Conservation (phyloP, 2,888 invertebrate species). For the Pammene fasciana region DNA sequence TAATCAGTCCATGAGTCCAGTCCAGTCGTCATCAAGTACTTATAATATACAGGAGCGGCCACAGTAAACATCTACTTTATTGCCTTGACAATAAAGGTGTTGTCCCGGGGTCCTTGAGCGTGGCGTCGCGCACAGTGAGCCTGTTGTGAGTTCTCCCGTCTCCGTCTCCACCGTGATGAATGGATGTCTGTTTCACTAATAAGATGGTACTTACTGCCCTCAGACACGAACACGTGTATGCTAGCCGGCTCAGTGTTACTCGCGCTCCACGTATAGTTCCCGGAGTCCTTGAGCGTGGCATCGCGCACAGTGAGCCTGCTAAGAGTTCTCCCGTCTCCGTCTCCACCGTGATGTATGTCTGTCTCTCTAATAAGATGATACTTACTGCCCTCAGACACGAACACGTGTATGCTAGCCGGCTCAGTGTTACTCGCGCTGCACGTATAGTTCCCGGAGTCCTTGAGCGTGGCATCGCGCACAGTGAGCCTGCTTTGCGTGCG, state of each 20-base stretch:
- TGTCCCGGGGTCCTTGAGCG: conserved; percentile 94
- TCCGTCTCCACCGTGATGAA: conserved; percentile 85
- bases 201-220: conserved; percentile 86
- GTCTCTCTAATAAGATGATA: conserved; percentile 40
- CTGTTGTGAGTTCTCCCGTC: conserved; percentile 94
- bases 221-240: conserved; percentile 94
- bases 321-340: conserved; percentile 95
- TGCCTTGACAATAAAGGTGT: too few relatives aligned
- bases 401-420: conserved; percentile 94
- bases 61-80: too few relatives aligned
- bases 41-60: too few relatives aligned
- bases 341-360: conserved; percentile 65
- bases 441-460: conserved; percentile 95
- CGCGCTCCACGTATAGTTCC: conserved; percentile 95
- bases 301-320: conserved; percentile 93
- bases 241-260: conserved; percentile 95
- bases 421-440: conserved; percentile 96
- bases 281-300: conserved; percentile 93
- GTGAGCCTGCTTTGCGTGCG: conserved; percentile 93
- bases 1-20: too few relatives aligned
- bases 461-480: conserved; percentile 92
- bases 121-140: conserved; percentile 92
- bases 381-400: conserved; percentile 93
- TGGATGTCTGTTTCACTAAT: too few relatives aligned
- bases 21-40: too few relatives aligned